phyloP scores from a whole-genome alignment of 2,113 vertebrate species.

The Tauraco erythrolophus region DNA sequence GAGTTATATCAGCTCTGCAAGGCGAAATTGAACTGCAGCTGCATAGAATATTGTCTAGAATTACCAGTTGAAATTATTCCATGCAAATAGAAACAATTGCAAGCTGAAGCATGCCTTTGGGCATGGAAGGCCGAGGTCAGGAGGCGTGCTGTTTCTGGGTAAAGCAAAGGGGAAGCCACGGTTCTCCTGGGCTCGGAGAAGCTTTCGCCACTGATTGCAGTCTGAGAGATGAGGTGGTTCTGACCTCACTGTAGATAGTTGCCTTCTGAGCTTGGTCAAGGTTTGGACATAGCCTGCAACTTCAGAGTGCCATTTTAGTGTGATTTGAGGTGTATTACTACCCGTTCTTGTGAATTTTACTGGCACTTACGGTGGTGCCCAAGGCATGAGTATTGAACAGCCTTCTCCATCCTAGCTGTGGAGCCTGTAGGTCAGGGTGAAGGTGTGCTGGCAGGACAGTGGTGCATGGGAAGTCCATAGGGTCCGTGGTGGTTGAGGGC shows the following conservation, averaged over 20 bases:
- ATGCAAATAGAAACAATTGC: constrained; percentile 32
- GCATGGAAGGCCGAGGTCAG: neutral
- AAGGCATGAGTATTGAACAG: neutral
- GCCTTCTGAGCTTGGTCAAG: neutral
- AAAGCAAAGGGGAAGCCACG: neutral
- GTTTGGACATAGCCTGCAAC: neutral
- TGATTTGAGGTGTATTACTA: neutral
- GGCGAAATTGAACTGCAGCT: neutral
- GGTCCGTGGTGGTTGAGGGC: neutral
- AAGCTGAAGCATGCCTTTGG: neutral
- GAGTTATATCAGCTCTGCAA: neutral
- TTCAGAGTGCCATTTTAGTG: neutral
- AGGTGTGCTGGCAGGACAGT: neutral
- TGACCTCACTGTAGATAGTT: neutral
- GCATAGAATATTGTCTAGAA: constrained; percentile 29
- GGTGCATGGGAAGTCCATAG: rapidly evolving
- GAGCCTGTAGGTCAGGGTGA: neutral
- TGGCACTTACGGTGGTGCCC: neutral
- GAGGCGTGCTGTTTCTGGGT: neutral
- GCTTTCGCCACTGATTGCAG: neutral
- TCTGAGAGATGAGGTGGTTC: neutral
- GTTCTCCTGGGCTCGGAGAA: neutral
- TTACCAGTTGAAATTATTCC: constrained; percentile 34
- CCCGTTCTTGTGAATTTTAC: neutral
- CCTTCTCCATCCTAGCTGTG: neutral